A percentile compares a stretch with the other conserved stretches of the same genome.
These are phyloP conservation scores for Rhinolophus ferrumequinum DNA, from an alignment of 2,113 vertebrate genomes.

Conservation along the genomic window DNA sequence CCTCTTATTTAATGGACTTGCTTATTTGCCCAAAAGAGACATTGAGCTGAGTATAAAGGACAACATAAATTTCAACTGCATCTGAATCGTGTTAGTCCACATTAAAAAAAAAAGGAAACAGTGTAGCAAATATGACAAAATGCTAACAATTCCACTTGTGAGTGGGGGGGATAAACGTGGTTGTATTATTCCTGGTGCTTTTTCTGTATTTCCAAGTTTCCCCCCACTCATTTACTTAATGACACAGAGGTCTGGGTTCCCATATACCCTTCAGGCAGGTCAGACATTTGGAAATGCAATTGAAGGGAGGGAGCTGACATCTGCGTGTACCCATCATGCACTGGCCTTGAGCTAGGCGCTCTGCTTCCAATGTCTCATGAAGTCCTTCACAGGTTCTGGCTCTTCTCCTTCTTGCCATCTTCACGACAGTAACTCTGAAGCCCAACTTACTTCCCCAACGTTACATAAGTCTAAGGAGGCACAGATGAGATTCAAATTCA, in stretches of 20 bases:
- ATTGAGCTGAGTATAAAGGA: not conserved
- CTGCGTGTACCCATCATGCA: accelerated
- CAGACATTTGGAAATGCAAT: not conserved
- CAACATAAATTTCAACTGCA: not conserved
- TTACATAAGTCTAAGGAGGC: not conserved
- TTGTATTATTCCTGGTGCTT: accelerated
- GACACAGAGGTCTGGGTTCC: accelerated
- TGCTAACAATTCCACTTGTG: not conserved
- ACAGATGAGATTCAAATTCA: not conserved
- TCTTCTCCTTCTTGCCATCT: not conserved
- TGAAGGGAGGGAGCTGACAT: not conserved
- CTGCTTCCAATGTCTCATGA: not conserved
- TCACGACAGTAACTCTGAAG: not conserved
- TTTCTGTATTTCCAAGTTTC: not conserved
- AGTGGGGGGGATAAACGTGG: not conserved
- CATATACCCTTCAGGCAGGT: not conserved
- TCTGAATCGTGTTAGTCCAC: not conserved
- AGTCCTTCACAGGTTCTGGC: accelerated
- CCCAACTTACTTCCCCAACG: not conserved
- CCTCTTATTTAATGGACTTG: not conserved
- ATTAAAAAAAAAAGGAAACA: not conserved
- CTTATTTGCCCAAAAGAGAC: not conserved
- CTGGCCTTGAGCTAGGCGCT: not conserved
- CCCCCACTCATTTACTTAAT: not conserved
- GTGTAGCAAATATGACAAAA: not conserved